Base-by-base conservation (phyloP, 2,888 invertebrate species). In the Pinctada fucata region DNA sequence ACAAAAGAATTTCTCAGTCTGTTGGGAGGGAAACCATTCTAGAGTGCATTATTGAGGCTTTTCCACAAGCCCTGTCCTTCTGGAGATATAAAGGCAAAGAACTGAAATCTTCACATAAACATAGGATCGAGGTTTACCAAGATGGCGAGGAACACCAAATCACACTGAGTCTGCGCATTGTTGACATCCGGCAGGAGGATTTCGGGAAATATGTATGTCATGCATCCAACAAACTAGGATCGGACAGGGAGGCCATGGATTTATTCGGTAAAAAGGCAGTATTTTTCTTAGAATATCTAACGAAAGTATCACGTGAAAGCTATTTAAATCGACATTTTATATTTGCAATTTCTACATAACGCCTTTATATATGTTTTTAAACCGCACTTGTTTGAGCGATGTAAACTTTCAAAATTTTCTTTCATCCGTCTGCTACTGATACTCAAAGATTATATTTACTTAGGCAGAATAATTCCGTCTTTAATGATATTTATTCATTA, bases 21-120 rank as follows among this genome's bases (percentile, higher is more conserved):
- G 69, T 79, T 48, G 88, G 88, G 50, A 86, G 86, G 77, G 88
- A 89, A 52, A 89, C 89, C n/a, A 87, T 90, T 52, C 84, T 91
- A 50, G 89, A 90, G 76, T 91, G 91, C 80, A 81, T 85, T 58
- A 87, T 91, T 3, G 86, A 89, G 0, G 90, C 90, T 0, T 88
- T 84, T 64, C 91, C 91, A 1, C 90, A 90, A 31, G 88, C 84
- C 2, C 80, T 85, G 3, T 89, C 86, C 79, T 83, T 83, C 49
- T 91, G 91, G 91, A 84, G 82, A 75, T 85, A 83, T 72, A 82
- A 85, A 16, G 87, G 75, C 5, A 10, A 45, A 50, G 73, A 79
- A 74, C 50, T 76, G 13, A 50, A 45, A 10, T 76, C 73, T 66
- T 58, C 58, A 51, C 48, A 67, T 79, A 82, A 78, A 88, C 50